These are phyloP conservation scores for Cheilosia pagana DNA, from an alignment of 2,888 invertebrate species.

Conservation along the genomic window DNA sequence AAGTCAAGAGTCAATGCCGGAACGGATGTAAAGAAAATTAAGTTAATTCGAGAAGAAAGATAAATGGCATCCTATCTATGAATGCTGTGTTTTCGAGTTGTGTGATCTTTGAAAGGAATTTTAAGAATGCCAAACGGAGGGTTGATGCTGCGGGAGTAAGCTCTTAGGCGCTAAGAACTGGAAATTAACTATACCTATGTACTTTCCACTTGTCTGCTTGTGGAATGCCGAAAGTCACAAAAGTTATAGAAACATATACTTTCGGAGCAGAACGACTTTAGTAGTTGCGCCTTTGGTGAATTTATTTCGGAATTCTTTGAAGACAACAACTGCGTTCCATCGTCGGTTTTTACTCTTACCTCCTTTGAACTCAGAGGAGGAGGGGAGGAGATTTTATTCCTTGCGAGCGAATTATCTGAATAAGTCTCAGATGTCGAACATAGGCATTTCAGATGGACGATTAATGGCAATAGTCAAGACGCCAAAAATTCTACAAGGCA, in stretches of 20 bases:
- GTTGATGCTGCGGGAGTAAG: conserved; percentile 63
- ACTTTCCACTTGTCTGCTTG: conserved; percentile 9
- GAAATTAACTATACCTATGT: conserved; percentile 48
- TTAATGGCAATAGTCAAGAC: too few species aligned
- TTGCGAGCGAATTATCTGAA: too few species aligned
- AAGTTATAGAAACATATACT: conserved; percentile 35
- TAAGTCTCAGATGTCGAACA: too few species aligned
- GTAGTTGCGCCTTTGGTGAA: conserved; percentile 2
- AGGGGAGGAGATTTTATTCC: too few species aligned
- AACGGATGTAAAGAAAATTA: conserved; percentile 73
- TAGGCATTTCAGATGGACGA: too few species aligned
- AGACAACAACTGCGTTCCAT: too few species aligned
- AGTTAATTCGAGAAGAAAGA: conserved; percentile 75
- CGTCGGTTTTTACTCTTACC: too few species aligned
- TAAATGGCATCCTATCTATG: conserved; percentile 72
- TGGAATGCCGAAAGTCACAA: conserved; percentile 53
- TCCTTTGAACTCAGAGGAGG: too few species aligned
- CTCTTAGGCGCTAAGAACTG: conserved; percentile 43
- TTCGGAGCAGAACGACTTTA: not conserved
- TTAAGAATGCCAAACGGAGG: conserved; percentile 22
- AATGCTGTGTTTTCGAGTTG: conserved; percentile 68
- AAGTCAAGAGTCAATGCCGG: conserved; percentile 74
- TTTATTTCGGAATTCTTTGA: conserved; percentile 2
- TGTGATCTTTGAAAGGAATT: conserved; percentile 59
- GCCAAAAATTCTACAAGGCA: too few species aligned